Conservation (phyloP, 2,888 invertebrate genomes). For the Stramonita haemastoma region DNA sequence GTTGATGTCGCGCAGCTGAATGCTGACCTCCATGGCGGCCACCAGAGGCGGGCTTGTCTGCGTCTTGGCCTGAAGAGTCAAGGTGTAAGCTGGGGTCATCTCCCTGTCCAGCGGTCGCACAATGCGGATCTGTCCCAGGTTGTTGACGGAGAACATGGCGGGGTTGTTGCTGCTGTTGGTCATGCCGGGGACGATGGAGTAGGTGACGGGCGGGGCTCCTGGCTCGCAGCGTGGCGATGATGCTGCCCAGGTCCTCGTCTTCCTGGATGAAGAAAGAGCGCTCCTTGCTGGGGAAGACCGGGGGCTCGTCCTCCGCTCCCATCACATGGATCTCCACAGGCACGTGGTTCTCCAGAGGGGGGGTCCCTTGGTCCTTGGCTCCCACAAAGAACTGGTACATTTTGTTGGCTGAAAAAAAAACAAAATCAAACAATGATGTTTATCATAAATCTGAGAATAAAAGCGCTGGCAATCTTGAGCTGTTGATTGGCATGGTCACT, state of each 20-base stretch:
- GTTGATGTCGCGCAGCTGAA: slow-evolving; percentile 92
- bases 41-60: slow-evolving; percentile 86
- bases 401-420: slow-evolving; percentile 59
- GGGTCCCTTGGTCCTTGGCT: slow-evolving; percentile 89
- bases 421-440: neutral
- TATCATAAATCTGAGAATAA: neutral
- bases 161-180: slow-evolving; percentile 77
- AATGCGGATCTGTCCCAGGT: slow-evolving; percentile 69
- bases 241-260: slow-evolving; percentile 82
- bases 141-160: slow-evolving; percentile 75
- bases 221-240: slow-evolving; percentile 84
- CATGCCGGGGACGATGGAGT: slow-evolving; percentile 82
- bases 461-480: neutral
- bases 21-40: slow-evolving; percentile 81
- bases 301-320: slow-evolving; percentile 84
- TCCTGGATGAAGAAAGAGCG: slow-evolving; percentile 90
- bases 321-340: slow-evolving; percentile 89
- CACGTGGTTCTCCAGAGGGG: slow-evolving; percentile 85
- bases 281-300: slow-evolving; percentile 85
- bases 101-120: slow-evolving; percentile 90
- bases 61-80: slow-evolving; percentile 83
- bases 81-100: slow-evolving; percentile 77
- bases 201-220: slow-evolving; percentile 81
- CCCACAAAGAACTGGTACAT: slow-evolving; percentile 92
- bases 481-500: neutral